These are phyloP conservation scores for Drosophila stalkeri DNA, from an alignment of 2,888 invertebrate genomes.

Conservation along the genomic window DNA sequence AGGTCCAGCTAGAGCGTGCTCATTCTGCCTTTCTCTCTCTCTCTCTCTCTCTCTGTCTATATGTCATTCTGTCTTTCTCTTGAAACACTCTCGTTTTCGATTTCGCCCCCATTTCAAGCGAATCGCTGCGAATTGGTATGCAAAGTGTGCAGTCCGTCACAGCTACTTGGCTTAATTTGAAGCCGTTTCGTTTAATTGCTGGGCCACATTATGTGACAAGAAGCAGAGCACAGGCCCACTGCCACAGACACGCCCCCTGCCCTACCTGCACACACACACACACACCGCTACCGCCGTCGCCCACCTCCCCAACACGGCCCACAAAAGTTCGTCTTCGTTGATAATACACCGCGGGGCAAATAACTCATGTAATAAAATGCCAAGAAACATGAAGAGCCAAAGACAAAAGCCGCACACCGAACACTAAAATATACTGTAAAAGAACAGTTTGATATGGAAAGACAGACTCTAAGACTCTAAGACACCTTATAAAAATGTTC, in stretches of 20 bases:
- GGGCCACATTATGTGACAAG: constrained; percentile 79
- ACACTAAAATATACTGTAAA: constrained; percentile 16
- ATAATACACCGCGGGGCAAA: constrained; percentile 58
- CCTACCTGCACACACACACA: background rate
- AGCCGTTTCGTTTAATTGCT: constrained; percentile 80
- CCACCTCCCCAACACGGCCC: background rate
- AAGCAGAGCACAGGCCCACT: constrained; percentile 66
- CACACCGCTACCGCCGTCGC: background rate
- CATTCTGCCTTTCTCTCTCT: background rate
- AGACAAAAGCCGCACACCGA: constrained; percentile 12
- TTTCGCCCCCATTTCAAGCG: constrained; percentile 58
- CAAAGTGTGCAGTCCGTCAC: constrained; percentile 68
- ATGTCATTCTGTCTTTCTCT: background rate
- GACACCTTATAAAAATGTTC: background rate
- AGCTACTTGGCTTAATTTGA: constrained; percentile 78
- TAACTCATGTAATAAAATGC: constrained; percentile 66
- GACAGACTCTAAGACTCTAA: too few relatives aligned
- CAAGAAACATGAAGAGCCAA: constrained; percentile 44
- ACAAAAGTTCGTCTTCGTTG: constrained; percentile 31
- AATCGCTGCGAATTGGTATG: constrained; percentile 73
- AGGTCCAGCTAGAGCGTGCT: background rate
- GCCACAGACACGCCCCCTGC: constrained; percentile 10
- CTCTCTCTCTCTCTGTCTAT: background rate
- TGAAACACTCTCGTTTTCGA: constrained; percentile 62
- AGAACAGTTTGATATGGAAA: background rate